Base-by-base conservation (phyloP, 2,888 invertebrate species). In the Diarsia rubi region DNA sequence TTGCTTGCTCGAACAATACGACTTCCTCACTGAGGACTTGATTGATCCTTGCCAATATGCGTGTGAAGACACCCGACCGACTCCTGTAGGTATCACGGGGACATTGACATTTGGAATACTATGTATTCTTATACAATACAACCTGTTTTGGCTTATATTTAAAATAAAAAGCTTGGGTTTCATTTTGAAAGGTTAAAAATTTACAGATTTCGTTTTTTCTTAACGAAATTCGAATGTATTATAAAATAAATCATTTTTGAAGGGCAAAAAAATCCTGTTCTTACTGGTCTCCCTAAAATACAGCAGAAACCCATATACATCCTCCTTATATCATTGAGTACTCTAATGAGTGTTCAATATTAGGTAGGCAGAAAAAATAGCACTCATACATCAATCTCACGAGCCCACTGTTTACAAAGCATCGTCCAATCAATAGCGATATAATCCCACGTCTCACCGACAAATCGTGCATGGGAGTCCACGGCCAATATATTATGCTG, bases 401-500 rank as follows among this genome's bases (percentile, higher is more conserved):
- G 66, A 49, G 42, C 27, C 37, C 21, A 74, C 63, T 83, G 82
- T 85, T 83, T 85, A 81, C 83, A 68, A 67, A 83, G 66, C 49
- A 68, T 69, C 71, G 54, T 67, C 85, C 78, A 86, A 86, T 84
- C 82, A 86, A 73, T 73, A 47, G 67, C 83, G 62, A 31, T 73
- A 54, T 80, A 62, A 59, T 66, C 69, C 24, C 54, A 37, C 31
- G 47, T 66, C 66, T 31, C 54, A 37, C 31, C 9, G 45, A 21
- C 47, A 19, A 14, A 42, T 44, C 68, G 27, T 60, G 70, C 54
- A 49, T 16, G 60, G 31, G 54, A 24, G 62, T 60, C 37, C 84
- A 71, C 69, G 78, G 67, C 72, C 87, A 71, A 89, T 91, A 86
- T 80, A 85, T 90, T 86, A 86, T 68, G 70, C 80, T 87, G 88